These are phyloP conservation scores for Antidorcas marsupialis DNA, from an alignment of 2,113 vertebrate species.

Conservation along the genomic window DNA sequence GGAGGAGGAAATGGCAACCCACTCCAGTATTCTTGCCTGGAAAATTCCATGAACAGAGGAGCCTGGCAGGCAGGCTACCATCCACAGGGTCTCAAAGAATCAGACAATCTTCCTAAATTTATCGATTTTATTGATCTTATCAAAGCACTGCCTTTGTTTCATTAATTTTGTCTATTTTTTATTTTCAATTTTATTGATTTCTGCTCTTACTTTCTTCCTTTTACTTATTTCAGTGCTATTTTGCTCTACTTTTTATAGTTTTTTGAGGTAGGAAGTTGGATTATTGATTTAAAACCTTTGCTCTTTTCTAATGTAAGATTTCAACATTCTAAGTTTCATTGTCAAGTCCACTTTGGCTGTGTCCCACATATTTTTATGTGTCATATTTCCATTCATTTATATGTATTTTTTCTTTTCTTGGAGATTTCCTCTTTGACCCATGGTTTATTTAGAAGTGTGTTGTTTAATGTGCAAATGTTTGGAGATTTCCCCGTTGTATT, in stretches of 20 bases:
- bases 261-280: not conserved
- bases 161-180: not conserved
- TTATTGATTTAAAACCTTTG: not conserved
- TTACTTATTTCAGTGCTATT: not conserved
- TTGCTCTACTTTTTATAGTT: not conserved
- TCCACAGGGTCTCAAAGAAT: not conserved
- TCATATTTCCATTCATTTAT: not conserved
- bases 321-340: not conserved
- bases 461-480: not conserved
- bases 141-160: not conserved
- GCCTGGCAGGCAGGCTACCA: not conserved
- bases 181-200: not conserved
- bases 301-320: not conserved
- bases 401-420: not conserved
- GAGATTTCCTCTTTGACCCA: not conserved
- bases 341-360: not conserved
- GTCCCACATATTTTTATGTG: not conserved
- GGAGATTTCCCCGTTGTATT: not conserved
- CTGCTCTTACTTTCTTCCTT: not conserved
- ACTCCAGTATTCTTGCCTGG: not conserved
- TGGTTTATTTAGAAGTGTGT: not conserved
- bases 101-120: not conserved
- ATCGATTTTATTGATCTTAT: not conserved
- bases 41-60: not conserved
- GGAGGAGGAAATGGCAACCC: not conserved